phyloP scores from a whole-genome alignment of 2,113 vertebrate species.

The Poeciliopsis retropinna region DNA sequence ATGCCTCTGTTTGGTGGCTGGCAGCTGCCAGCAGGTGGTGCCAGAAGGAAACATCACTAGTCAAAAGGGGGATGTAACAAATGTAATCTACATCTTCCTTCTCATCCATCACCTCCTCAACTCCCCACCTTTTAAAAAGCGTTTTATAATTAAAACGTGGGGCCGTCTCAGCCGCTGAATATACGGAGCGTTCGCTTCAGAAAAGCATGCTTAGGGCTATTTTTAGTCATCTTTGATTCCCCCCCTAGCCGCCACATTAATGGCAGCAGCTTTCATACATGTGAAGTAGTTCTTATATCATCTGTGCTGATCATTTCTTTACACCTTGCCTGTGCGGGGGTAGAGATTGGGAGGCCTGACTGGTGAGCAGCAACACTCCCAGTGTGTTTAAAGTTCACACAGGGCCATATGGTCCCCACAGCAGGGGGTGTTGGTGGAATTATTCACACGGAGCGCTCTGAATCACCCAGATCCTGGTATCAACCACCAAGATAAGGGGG shows the following conservation, averaged over 20 bases:
- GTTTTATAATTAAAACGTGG: slow-evolving; percentile 77
- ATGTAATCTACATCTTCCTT: slow-evolving; percentile 65
- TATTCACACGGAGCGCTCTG: slow-evolving; percentile 70
- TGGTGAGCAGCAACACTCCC: slow-evolving; percentile 60
- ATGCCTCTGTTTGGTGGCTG: slow-evolving; percentile 29
- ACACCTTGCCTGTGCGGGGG: slow-evolving; percentile 42
- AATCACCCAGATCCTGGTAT: slow-evolving; percentile 69
- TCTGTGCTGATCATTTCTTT: slow-evolving; percentile 52
- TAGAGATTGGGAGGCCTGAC: slow-evolving; percentile 52
- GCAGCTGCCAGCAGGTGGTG: slow-evolving; percentile 76
- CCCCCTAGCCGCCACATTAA: slow-evolving; percentile 58
- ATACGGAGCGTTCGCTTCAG: slow-evolving; percentile 70
- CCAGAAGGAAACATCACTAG: slow-evolving; percentile 67
- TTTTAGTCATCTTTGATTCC: slow-evolving; percentile 71
- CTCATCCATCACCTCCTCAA: not conserved
- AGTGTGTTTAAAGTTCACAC: slow-evolving; percentile 75
- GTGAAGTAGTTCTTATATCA: slow-evolving; percentile 52
- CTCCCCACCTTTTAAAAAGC: slow-evolving; percentile 51
- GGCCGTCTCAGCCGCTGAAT: slow-evolving; percentile 61
- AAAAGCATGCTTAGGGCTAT: slow-evolving; percentile 68
- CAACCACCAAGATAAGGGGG: slow-evolving; percentile 71
- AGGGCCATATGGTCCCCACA: slow-evolving; percentile 76
- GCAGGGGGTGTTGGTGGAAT: slow-evolving; percentile 69
- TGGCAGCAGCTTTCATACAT: slow-evolving; percentile 48
- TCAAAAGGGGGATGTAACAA: slow-evolving; percentile 64